phyloP scores from a whole-genome alignment of 2,113 vertebrate genomes.

The Podiceps cristatus region DNA sequence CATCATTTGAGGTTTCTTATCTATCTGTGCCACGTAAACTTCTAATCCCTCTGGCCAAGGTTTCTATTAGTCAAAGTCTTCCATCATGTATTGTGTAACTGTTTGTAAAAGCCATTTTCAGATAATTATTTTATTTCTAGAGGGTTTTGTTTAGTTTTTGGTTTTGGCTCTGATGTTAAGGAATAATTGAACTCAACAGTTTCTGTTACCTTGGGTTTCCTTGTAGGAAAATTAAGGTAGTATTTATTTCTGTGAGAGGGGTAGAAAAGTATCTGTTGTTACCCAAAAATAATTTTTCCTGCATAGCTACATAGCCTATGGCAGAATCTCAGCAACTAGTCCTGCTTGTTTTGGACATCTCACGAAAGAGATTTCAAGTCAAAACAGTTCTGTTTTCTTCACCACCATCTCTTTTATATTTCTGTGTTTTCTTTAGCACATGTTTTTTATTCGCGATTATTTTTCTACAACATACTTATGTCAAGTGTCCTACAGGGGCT shows the following conservation, averaged over 20 bases:
- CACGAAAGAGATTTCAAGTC: neutral
- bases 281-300: neutral
- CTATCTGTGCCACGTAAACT: rapidly evolving
- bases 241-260: neutral
- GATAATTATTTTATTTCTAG: neutral
- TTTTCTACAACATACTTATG: neutral
- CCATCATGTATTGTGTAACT: neutral
- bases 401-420: neutral
- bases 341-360: neutral
- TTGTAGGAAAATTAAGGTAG: neutral
- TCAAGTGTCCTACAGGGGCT: neutral
- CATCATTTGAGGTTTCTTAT: neutral
- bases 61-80: neutral
- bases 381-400: neutral
- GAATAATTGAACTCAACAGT: neutral
- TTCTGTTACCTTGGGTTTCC: neutral
- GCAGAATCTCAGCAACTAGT: neutral
- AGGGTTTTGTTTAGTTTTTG: neutral
- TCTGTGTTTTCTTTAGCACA: neutral
- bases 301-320: neutral
- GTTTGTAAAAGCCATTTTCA: neutral
- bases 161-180: neutral
- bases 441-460: neutral
- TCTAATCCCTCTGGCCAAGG: neutral
- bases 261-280: neutral